phyloP scores from a whole-genome alignment of 1,140 invertebrate species.

The Lethocerus indicus region DNA sequence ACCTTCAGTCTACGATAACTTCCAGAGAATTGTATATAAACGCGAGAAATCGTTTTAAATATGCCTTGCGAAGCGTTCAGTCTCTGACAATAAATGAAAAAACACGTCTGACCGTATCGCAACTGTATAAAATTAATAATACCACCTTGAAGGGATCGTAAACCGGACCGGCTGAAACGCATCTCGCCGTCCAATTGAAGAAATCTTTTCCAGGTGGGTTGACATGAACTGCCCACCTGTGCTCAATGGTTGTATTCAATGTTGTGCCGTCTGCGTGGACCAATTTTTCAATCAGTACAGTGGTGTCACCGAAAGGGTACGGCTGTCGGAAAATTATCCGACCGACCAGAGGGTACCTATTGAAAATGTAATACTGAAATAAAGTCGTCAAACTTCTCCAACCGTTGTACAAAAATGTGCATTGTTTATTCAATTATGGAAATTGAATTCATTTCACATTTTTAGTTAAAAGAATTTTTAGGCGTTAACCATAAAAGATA shows the following conservation, averaged over 20 bases:
- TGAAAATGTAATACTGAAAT: constrained; percentile 18
- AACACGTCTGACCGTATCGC: too few relatives aligned
- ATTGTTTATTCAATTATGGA: constrained; percentile 7
- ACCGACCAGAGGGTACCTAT: constrained; percentile 75
- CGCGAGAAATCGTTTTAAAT: too few relatives aligned
- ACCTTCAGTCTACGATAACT: too few relatives aligned
- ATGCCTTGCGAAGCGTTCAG: too few relatives aligned
- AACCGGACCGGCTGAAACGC: constrained; percentile 56
- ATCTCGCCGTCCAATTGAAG: constrained; percentile 76
- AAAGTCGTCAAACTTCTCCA: background rate
- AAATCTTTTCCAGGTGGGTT: constrained; percentile 60
- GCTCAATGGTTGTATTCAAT: constrained; percentile 47
- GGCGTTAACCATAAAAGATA: too few relatives aligned
- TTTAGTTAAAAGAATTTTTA: too few relatives aligned
- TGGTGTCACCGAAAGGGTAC: constrained; percentile 63
- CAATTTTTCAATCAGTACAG: constrained; percentile 41
- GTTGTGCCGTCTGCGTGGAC: constrained; percentile 73
- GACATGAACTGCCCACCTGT: constrained; percentile 40
- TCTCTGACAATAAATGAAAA: too few relatives aligned
- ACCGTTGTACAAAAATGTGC: background rate
- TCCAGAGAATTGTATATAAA: too few relatives aligned
- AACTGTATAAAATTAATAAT: too few relatives aligned
- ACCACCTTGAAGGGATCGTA: constrained; percentile 65
- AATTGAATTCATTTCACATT: too few relatives aligned
- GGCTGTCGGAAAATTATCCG: constrained; percentile 71